These are phyloP conservation scores for Dioctria rufipes DNA, from an alignment of 2,888 invertebrate species.

Conservation along the genomic window DNA sequence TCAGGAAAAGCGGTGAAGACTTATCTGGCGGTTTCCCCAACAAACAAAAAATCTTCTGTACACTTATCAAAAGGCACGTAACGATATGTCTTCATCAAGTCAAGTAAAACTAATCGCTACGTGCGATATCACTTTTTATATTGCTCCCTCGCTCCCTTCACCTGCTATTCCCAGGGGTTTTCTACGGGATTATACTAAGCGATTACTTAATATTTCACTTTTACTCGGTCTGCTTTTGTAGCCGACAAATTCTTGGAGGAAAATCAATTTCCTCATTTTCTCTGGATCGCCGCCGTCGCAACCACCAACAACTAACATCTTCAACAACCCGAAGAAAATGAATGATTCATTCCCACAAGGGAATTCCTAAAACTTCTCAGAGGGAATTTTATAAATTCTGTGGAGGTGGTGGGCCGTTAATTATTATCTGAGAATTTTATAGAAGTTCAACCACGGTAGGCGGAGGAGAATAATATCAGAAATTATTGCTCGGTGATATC, in stretches of 20 bases:
- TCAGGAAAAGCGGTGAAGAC: too few species aligned
- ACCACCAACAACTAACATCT: background rate
- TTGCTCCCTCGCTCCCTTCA: too few species aligned
- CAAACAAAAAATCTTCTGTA: too few species aligned
- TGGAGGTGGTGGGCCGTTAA: constrained; percentile 5
- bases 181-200: background rate
- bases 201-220: constrained; percentile 25
- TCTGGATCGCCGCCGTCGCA: background rate
- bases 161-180: too few species aligned
- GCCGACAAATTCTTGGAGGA: constrained; percentile 16
- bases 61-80: too few species aligned
- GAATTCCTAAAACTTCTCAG: background rate
- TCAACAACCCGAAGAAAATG: background rate
- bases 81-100: too few species aligned
- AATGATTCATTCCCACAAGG: background rate
- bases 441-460: too few species aligned
- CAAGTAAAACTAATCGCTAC: too few species aligned
- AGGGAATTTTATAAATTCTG: constrained; percentile 5
- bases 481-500: too few species aligned
- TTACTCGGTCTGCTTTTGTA: background rate
- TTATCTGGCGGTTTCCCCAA: too few species aligned
- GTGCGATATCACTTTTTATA: too few species aligned
- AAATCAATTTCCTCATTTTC: constrained; percentile 6
- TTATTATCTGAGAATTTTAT: constrained; percentile 9
- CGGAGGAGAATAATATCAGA: too few species aligned